Evolutionary conservation across 64 coral and sea anemone genomes (phyloP).

Genomic region (Dendrophyllia cribrosa): DNA sequence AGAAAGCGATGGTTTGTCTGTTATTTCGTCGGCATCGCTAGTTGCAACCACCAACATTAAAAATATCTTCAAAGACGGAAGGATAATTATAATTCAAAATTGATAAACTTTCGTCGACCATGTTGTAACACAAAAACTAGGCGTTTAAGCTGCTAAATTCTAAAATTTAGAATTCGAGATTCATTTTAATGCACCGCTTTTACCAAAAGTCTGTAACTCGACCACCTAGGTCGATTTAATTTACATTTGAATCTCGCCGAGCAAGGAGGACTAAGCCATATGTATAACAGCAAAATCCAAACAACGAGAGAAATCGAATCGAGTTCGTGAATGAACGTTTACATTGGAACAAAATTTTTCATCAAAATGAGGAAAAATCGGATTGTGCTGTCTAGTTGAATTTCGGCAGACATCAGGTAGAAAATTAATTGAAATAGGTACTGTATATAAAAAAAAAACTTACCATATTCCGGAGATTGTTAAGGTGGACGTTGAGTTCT

Average conservation of each 20-base stretch:
- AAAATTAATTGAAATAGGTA: not conserved
- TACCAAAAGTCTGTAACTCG: not conserved
- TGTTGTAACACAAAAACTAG: not conserved
- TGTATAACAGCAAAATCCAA: not conserved
- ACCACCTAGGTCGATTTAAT: not conserved
- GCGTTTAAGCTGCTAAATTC: not conserved
- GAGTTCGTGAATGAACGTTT: not conserved
- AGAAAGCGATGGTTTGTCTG: slow-evolving; percentile 8
- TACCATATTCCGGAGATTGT: not conserved
- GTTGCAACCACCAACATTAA: too few species aligned
- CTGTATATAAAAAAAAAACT: not conserved
- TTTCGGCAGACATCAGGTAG: not conserved
- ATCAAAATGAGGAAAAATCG: not conserved
- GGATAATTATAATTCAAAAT: too few species aligned
- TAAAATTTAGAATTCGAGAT: not conserved
- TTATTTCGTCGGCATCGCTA: not conserved
- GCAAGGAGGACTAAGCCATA: slow-evolving; percentile 6
- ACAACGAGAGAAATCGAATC: not conserved
- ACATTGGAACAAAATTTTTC: not conserved
- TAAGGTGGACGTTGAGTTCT: not conserved
- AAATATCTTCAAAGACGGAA: too few species aligned
- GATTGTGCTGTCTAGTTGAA: not conserved
- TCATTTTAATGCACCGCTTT: not conserved
- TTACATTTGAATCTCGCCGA: not conserved
- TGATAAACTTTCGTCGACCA: not conserved